Evolutionary conservation across 2,113 vertebrate genomes (phyloP).

Genomic region (Eonycteris spelaea): DNA sequence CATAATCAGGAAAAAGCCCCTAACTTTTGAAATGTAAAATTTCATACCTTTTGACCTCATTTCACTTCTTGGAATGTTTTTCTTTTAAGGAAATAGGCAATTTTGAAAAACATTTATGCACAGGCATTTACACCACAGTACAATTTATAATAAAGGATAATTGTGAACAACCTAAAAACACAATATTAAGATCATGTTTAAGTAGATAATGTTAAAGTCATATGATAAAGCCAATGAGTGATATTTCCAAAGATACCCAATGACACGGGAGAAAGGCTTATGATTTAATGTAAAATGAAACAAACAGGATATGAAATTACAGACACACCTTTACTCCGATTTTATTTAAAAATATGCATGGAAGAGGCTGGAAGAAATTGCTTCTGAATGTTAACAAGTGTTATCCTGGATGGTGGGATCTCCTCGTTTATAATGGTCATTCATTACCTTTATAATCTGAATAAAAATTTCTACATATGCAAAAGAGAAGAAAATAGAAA

Average conservation of each 20-base stretch:
- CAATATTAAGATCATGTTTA: background rate
- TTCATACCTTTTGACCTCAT: constrained; percentile 53
- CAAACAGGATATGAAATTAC: background rate
- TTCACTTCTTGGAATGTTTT: constrained; percentile 58
- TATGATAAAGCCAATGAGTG: background rate
- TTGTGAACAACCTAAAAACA: background rate
- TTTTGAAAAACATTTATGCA: background rate
- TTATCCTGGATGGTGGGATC: background rate
- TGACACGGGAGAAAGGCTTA: background rate
- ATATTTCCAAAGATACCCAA: background rate
- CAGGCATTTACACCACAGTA: background rate
- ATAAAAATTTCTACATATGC: background rate
- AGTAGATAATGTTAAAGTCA: background rate
- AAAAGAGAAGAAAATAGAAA: constrained; percentile 26
- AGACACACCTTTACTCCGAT: background rate
- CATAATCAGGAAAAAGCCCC: constrained; percentile 58
- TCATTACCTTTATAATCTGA: background rate
- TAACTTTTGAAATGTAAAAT: constrained; percentile 46
- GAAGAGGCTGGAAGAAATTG: background rate
- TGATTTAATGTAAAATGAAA: background rate
- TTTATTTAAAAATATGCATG: constrained; percentile 13
- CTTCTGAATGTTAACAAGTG: background rate
- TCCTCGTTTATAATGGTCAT: background rate
- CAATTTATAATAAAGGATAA: background rate
- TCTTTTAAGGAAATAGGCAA: constrained; percentile 47